phyloP scores from a whole-genome alignment of 2,113 vertebrate genomes.

The Aegotheles bennettii region DNA sequence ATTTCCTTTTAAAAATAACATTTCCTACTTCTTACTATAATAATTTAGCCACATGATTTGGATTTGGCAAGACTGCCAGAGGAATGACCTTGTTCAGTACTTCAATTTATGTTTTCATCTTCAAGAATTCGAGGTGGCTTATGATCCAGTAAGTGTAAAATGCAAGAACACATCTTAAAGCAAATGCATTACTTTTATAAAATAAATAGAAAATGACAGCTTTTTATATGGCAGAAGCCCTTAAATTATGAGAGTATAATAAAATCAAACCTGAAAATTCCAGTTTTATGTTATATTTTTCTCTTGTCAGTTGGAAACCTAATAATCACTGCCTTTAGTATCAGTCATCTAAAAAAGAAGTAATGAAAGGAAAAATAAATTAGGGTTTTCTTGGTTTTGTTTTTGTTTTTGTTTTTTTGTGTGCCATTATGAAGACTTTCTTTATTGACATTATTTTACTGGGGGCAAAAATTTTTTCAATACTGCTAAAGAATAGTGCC shows the following conservation, averaged over 20 bases:
- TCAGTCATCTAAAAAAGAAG: background rate
- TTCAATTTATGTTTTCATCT: constrained; percentile 44
- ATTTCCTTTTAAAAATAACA: background rate
- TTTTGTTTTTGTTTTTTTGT: background rate
- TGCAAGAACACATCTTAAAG: constrained; percentile 30
- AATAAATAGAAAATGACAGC: constrained; percentile 35
- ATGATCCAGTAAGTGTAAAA: constrained; percentile 54
- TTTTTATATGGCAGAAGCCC: constrained; percentile 10
- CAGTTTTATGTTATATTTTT: constrained; percentile 43
- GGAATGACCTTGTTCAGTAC: constrained; percentile 23
- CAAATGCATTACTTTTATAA: constrained; percentile 43
- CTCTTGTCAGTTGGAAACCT: constrained; percentile 18
- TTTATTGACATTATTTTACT: background rate
- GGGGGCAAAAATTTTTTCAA: background rate
- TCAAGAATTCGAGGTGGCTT: constrained; percentile 22
- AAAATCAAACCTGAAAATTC: constrained; percentile 46
- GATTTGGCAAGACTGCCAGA: background rate
- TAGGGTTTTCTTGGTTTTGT: background rate
- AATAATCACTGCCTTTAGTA: constrained; percentile 30
- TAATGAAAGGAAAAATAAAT: background rate
- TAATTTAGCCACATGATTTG: background rate
- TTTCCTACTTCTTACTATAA: background rate
- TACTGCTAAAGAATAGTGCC: background rate
- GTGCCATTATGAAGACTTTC: background rate
- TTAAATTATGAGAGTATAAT: constrained; percentile 33